Base-by-base conservation (phyloP, 2,888 invertebrate genomes). In the Drosophila kuntzei region DNA sequence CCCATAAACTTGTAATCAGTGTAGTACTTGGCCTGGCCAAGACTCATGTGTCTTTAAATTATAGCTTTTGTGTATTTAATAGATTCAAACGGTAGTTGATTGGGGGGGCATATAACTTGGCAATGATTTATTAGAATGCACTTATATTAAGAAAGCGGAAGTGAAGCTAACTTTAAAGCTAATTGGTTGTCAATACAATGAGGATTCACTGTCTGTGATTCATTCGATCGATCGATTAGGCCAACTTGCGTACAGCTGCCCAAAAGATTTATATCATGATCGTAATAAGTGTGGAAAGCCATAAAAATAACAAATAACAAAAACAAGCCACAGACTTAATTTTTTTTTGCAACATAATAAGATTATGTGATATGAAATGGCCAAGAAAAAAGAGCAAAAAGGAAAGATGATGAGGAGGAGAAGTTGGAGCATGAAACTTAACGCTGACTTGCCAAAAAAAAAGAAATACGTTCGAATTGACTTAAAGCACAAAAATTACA, bases 401-500 rank as follows among this genome's bases (percentile, higher is more conserved):
- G 22, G 6, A 68, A 12, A 46, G 59, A 25, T 34, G 71, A 25
- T 37, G 51, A 47, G 58, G 20, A 51, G 59, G 22, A n/a, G 49
- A 18, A 34, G 60, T 43, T 16, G 44, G 51, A 76, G 64, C 51
- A 67, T 62, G 76, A 74, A 82, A 64, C 67, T 46, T 46, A 59
- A 59, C 43, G 71, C 79, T 61, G 62, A 71, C 65, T 80, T 75
- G 75, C 70, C 75, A 9, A 29, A 29, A 9, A 39, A 29, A 22
- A 36, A 22, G 9, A 25, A 20, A 27, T 79, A 43, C 34, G 22
- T 44, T 86, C 69, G 80, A 71, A 72, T 81, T 76, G 73, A 79
- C 83, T 86, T 83, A 83, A 88, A 88, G 83, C 78, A 86, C 79
- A 81, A 79, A 87, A 80, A 89, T 88, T 89, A 90, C 90, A 89